Conservation (phyloP, 1,140 invertebrate genomes). For the Octopus bimaculoides region DNA sequence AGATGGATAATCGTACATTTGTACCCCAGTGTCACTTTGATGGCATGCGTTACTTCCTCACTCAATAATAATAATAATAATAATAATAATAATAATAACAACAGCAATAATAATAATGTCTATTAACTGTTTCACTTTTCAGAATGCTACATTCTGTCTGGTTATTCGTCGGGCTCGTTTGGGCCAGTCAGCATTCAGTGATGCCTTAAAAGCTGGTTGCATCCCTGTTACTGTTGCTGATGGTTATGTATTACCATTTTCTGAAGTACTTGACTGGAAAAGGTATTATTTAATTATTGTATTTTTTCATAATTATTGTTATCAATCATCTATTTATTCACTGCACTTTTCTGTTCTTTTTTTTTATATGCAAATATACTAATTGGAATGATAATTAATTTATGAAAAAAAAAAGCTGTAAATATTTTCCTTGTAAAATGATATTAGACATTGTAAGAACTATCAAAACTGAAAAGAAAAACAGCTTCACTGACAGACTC, state of each 20-base stretch:
- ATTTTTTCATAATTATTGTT: neutral
- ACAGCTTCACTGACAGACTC: too few relatives aligned
- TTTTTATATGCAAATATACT: too few relatives aligned
- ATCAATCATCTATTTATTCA: neutral
- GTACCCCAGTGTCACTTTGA: too few relatives aligned
- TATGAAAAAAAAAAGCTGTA: neutral
- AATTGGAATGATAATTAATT: neutral
- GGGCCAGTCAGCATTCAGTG: slow-evolving; percentile 62
- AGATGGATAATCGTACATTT: too few relatives aligned
- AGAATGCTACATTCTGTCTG: slow-evolving; percentile 96
- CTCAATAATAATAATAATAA: too few relatives aligned
- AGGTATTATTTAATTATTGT: slow-evolving; percentile 37
- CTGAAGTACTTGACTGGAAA: slow-evolving; percentile 95
- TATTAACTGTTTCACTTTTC: slow-evolving; percentile 56
- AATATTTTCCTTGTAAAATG: slow-evolving; percentile 1
- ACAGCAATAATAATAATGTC: too few relatives aligned
- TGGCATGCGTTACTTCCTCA: too few relatives aligned
- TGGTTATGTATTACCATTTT: slow-evolving; percentile 94
- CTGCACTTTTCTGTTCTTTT: neutral
- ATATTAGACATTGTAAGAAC: too few relatives aligned
- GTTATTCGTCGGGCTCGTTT: slow-evolving; percentile 92
- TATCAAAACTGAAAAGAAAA: too few relatives aligned
- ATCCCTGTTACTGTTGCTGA: slow-evolving; percentile 96
- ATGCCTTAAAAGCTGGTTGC: slow-evolving; percentile 76
- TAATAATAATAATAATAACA: too few relatives aligned